phyloP scores from a whole-genome alignment of 2,113 vertebrate species.

The Siniperca knerii region DNA sequence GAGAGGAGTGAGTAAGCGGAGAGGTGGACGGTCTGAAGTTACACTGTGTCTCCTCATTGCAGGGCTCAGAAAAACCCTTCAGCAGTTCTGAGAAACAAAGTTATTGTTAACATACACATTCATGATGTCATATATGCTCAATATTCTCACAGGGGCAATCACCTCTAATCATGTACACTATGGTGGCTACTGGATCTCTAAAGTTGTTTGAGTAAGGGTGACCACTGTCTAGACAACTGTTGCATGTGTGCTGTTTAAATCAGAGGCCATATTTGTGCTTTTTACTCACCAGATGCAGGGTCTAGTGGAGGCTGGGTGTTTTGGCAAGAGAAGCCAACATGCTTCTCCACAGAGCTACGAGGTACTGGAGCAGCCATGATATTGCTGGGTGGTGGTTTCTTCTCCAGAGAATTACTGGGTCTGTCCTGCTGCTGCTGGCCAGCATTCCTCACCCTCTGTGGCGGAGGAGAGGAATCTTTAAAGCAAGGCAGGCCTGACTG shows the following conservation, averaged over 20 bases:
- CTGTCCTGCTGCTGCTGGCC: conserved; percentile 31
- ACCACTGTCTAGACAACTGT: not conserved
- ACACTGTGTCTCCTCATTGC: conserved; percentile 83
- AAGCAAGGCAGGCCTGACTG: conserved; percentile 28
- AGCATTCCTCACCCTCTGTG: conserved; percentile 32
- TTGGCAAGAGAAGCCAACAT: conserved; percentile 71
- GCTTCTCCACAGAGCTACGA: conserved; percentile 69
- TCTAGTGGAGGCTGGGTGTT: conserved; percentile 36
- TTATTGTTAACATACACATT: not conserved
- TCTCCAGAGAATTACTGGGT: conserved; percentile 30
- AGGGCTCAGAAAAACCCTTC: conserved; percentile 64
- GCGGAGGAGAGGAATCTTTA: conserved; percentile 40
- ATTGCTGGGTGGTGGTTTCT: conserved; percentile 30
- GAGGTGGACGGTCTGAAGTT: conserved; percentile 93
- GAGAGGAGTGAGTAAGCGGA: conserved; percentile 95
- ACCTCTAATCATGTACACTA: not conserved
- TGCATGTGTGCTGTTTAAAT: not conserved
- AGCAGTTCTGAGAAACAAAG: conserved; percentile 44
- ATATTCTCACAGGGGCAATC: not conserved
- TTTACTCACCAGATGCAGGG: conserved; percentile 81
- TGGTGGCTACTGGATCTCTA: not conserved
- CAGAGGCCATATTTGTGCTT: not conserved
- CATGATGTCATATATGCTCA: not conserved
- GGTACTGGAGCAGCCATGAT: conserved; percentile 17
- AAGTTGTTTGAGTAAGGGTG: not conserved